A percentile compares a stretch with the other conserved stretches of the same genome.
phyloP scores from a whole-genome alignment of 2,888 invertebrate species.

The Creontiades dilutus region DNA sequence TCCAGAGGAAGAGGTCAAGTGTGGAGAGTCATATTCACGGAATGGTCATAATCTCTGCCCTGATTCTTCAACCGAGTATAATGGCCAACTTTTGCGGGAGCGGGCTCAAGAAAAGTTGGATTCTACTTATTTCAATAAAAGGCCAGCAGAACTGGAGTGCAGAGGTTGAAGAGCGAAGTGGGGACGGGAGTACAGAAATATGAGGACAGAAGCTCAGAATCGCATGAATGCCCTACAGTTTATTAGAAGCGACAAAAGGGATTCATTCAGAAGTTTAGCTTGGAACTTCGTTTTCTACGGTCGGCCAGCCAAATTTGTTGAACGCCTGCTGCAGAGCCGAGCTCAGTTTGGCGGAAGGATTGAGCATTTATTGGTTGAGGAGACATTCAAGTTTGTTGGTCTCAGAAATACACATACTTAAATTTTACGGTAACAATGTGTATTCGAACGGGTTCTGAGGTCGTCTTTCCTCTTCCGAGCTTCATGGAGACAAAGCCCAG shows the following conservation, averaged over 20 bases:
- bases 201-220: slow-evolving; percentile 34
- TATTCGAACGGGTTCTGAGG: too few species aligned
- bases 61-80: slow-evolving; percentile 17
- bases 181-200: neutral
- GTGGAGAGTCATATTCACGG: neutral
- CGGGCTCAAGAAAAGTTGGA: slow-evolving; percentile 9
- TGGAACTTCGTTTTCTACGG: neutral
- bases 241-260: slow-evolving; percentile 37
- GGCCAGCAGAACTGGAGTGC: neutral
- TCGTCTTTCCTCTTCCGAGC: too few species aligned
- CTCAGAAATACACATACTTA: too few species aligned
- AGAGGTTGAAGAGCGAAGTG: neutral
- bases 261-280: slow-evolving; percentile 6
- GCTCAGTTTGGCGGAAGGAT: too few species aligned
- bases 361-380: too few species aligned
- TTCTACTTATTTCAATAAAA: neutral
- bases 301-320: neutral
- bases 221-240: slow-evolving; percentile 49
- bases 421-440: too few species aligned
- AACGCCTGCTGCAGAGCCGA: too few species aligned
- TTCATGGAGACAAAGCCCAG: too few species aligned
- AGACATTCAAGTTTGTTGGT: too few species aligned
- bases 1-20: neutral
- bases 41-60: neutral
- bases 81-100: neutral